Conservation (phyloP, 2,888 invertebrate species). For the Pterostichus madidus region DNA sequence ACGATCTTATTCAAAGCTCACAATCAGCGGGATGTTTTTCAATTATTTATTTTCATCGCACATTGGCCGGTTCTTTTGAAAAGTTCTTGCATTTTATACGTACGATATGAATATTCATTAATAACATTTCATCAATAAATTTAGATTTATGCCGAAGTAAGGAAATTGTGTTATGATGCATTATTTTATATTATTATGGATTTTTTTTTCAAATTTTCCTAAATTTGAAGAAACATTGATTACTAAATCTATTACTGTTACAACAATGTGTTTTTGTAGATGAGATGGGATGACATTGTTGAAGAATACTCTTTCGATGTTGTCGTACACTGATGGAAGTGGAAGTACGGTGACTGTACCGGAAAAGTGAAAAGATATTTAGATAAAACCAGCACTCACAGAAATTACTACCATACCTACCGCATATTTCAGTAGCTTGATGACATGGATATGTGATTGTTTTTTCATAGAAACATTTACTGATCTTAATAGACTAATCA, state of each 20-base stretch:
- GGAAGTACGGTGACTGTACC: background rate
- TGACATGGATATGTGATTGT: background rate
- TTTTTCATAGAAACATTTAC: background rate
- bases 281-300: background rate
- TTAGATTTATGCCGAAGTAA: too few relatives aligned
- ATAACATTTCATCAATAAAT: too few relatives aligned
- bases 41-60: background rate
- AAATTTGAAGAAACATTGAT: too few relatives aligned
- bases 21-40: background rate
- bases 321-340: background rate
- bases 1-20: background rate
- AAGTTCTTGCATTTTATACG: too few relatives aligned
- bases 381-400: background rate
- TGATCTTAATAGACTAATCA: too few relatives aligned
- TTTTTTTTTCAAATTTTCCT: too few relatives aligned
- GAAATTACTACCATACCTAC: slow-evolving; percentile 1
- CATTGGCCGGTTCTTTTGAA: background rate
- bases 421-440: background rate
- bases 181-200: too few relatives aligned
- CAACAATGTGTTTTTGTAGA: too few relatives aligned
- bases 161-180: too few relatives aligned
- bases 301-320: background rate
- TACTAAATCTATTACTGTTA: too few relatives aligned
- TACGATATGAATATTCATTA: too few relatives aligned
- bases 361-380: background rate